Evolutionary conservation across 2,113 vertebrate species (phyloP).

Genomic region (Periophthalmodon schlosseri): DNA sequence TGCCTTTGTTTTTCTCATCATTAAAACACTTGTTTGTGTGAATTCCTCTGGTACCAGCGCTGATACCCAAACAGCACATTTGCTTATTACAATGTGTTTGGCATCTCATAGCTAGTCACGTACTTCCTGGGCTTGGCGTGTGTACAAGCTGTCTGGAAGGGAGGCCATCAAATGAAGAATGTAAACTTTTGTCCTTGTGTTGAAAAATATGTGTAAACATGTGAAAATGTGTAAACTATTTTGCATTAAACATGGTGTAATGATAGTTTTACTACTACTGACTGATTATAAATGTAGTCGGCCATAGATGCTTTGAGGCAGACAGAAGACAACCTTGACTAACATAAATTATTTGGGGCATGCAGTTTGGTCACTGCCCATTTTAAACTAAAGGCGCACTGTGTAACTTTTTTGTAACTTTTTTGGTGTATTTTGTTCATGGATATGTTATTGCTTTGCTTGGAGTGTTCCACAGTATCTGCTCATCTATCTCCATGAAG

Average conservation of each 20-base stretch:
- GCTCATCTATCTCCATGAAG: no score
- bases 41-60: conserved; percentile 14
- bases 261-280: background rate
- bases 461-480: no score
- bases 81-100: conserved; percentile 19
- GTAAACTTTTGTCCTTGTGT: background rate
- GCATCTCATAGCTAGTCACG: conserved; percentile 27
- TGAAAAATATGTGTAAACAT: no score
- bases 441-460: no score
- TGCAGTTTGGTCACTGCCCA: background rate
- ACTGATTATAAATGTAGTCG: no score
- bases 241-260: no score
- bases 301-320: no score
- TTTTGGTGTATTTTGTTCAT: no score
- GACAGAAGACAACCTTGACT: no score
- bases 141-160: conserved; percentile 6
- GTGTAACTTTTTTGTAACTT: no score
- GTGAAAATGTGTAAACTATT: background rate
- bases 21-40: background rate
- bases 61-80: conserved; percentile 22
- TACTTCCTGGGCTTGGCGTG: conserved; percentile 19
- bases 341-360: no score
- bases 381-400: background rate
- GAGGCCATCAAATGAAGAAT: conserved; percentile 14
- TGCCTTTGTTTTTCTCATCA: background rate